Conservation (phyloP, 2,113 vertebrate species). For the Lampris megalopsis region DNA sequence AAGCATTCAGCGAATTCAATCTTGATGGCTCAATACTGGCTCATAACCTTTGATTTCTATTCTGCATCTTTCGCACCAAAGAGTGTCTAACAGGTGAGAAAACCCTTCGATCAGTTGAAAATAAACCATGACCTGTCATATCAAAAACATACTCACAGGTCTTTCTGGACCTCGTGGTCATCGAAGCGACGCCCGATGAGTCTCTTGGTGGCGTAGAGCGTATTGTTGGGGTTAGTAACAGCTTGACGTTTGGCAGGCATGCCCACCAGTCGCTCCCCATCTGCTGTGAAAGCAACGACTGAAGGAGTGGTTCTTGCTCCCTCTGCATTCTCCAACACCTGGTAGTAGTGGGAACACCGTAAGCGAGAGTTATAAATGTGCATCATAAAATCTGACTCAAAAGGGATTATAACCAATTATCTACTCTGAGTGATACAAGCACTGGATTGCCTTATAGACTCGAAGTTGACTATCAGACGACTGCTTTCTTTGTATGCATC, state of each 20-base stretch:
- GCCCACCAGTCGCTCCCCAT: constrained; percentile 93
- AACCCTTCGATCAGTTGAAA: no score
- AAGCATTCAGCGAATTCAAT: no score
- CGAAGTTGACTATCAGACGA: no score
- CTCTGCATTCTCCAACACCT: constrained; percentile 97
- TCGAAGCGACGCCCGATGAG: constrained; percentile 95
- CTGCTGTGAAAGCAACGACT: constrained; percentile 92
- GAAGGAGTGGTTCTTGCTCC: constrained; percentile 97
- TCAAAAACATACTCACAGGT: constrained; percentile 86
- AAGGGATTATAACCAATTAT: background rate
- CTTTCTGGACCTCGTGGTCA: constrained; percentile 95
- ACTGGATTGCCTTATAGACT: no score
- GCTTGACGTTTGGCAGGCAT: constrained; percentile 98
- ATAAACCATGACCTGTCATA: no score
- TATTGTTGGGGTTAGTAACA: constrained; percentile 97
- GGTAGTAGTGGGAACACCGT: background rate
- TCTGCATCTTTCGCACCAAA: no score
- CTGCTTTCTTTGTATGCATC: no score
- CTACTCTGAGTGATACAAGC: no score
- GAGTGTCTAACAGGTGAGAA: no score
- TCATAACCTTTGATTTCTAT: no score
- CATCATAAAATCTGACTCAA: background rate
- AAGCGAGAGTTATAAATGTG: background rate
- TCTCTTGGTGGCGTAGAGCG: constrained; percentile 96
- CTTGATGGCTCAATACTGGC: no score